phyloP scores from a whole-genome alignment of 1,140 invertebrate genomes.

The Drosophila mauritiana region DNA sequence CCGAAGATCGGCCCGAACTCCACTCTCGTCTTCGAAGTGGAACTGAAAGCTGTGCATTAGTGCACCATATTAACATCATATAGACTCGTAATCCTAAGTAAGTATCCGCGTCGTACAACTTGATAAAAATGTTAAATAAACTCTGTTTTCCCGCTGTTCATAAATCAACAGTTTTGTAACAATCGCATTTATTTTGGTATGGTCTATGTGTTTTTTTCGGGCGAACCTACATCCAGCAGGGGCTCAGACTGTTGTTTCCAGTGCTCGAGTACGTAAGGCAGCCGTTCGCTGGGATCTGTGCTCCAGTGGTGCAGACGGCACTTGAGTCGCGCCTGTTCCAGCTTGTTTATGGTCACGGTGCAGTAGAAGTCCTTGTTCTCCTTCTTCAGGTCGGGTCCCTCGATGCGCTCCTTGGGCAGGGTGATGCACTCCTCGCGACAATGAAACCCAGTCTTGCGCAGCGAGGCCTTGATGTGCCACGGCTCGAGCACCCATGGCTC shows the following conservation, averaged over 20 bases:
- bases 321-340: slow-evolving; percentile 89
- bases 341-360: slow-evolving; percentile 91
- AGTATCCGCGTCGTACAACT: slow-evolving; percentile 20
- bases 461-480: slow-evolving; percentile 91
- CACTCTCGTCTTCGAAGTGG: slow-evolving; percentile 94
- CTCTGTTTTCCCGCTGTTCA: slow-evolving; percentile 47
- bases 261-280: slow-evolving; percentile 86
- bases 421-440: slow-evolving; percentile 90
- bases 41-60: slow-evolving; percentile 93
- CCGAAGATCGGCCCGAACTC: slow-evolving; percentile 94
- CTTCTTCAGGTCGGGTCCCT: slow-evolving; percentile 90
- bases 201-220: slow-evolving; percentile 12
- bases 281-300: slow-evolving; percentile 86
- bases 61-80: slow-evolving; percentile 22
- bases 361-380: slow-evolving; percentile 93
- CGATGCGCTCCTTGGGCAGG: slow-evolving; percentile 90
- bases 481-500: slow-evolving; percentile 92
- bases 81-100: slow-evolving; percentile 57
- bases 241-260: slow-evolving; percentile 86
- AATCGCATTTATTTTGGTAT: slow-evolving; percentile 31
- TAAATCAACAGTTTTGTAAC: slow-evolving; percentile 43
- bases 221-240: slow-evolving; percentile 64
- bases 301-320: slow-evolving; percentile 90
- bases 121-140: slow-evolving; percentile 41
- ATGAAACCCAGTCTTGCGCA: slow-evolving; percentile 88